Conservation (phyloP, 2,113 vertebrate genomes). For the Callionymus lyra region DNA sequence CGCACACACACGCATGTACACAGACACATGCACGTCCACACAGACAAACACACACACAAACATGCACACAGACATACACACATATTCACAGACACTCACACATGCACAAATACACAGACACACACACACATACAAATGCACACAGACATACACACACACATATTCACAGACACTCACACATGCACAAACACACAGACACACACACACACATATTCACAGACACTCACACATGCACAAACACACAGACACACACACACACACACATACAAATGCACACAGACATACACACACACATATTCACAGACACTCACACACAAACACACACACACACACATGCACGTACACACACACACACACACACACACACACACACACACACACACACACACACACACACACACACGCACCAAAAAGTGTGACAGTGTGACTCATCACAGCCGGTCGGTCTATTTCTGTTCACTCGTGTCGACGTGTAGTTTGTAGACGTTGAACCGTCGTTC, state of each 20-base stretch:
- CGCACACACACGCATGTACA: not conserved
- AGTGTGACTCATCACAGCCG: not conserved
- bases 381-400: not conserved
- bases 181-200: not conserved
- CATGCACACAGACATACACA: not conserved
- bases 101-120: not conserved
- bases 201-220: not conserved
- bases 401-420: not conserved
- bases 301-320: not conserved
- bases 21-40: not conserved
- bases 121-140: not conserved
- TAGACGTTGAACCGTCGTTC: no score
- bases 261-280: no score
- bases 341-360: not conserved
- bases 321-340: not conserved
- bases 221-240: no score
- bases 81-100: not conserved
- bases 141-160: not conserved
- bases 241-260: not conserved
- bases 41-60: not conserved
- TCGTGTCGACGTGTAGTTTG: no score
- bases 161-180: not conserved
- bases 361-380: not conserved
- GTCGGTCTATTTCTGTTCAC: not conserved
- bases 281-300: not conserved